These are phyloP conservation scores for Sisyra nigra DNA, from an alignment of 2,888 invertebrate genomes.

Conservation along the genomic window DNA sequence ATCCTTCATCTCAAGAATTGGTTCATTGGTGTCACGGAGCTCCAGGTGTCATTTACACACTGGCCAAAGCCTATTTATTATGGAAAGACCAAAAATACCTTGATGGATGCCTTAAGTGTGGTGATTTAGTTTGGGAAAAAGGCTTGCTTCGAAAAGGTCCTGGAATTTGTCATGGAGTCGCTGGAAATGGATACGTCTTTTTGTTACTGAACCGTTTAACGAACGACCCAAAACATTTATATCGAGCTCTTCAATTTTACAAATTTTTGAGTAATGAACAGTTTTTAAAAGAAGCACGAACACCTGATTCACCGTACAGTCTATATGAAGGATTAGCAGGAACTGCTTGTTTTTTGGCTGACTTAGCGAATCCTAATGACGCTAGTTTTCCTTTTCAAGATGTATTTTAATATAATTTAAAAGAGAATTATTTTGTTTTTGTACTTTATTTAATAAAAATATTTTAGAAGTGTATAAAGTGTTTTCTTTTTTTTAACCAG, in stretches of 20 bases:
- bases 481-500: too few relatives aligned
- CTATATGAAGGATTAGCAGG: conserved; percentile 80
- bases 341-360: conserved; percentile 65
- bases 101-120: conserved; percentile 46
- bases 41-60: conserved; percentile 61
- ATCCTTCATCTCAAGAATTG: conserved; percentile 40
- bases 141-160: conserved; percentile 78
- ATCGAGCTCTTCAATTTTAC: conserved; percentile 60
- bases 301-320: conserved; percentile 69
- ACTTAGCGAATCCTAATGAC: conserved; percentile 52
- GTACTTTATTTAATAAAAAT: too few relatives aligned
- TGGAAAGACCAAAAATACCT: conserved; percentile 61
- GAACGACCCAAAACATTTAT: conserved; percentile 48
- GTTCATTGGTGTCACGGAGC: conserved; percentile 90
- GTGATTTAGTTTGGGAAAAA: conserved; percentile 65
- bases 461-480: too few relatives aligned
- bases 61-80: conserved; percentile 63
- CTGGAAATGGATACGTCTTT: conserved; percentile 70
- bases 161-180: conserved; percentile 78
- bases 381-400: conserved; percentile 77
- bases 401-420: conserved; percentile 31
- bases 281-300: conserved; percentile 48
- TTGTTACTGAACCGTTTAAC: conserved; percentile 61
- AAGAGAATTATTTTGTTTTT: neutral
- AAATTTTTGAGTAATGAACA: conserved; percentile 51